Evolutionary conservation across 2,888 invertebrate genomes (phyloP).

Genomic region (Lysandra coridon): DNA sequence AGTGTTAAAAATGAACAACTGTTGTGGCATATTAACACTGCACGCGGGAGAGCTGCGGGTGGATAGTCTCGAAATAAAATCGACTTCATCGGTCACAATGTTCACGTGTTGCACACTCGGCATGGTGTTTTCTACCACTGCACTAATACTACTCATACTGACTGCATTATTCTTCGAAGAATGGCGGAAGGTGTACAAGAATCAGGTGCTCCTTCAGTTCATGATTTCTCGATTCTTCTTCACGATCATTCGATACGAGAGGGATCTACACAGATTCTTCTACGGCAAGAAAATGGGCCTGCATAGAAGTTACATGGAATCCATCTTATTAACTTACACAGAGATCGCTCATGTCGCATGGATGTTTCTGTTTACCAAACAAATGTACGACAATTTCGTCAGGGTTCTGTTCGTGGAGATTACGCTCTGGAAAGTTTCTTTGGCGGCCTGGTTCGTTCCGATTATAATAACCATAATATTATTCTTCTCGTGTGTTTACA

Average conservation of each 20-base stretch:
- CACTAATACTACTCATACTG: slow-evolving; percentile 55
- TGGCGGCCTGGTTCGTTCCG: slow-evolving; percentile 57
- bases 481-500: slow-evolving; percentile 42
- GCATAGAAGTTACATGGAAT: slow-evolving; percentile 40
- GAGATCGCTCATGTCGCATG: slow-evolving; percentile 60
- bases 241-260: slow-evolving; percentile 52
- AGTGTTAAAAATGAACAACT: background rate
- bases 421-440: slow-evolving; percentile 51
- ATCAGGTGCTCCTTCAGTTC: slow-evolving; percentile 65
- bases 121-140: slow-evolving; percentile 51
- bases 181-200: slow-evolving; percentile 67
- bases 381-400: slow-evolving; percentile 63
- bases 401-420: slow-evolving; percentile 53
- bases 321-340: slow-evolving; percentile 52
- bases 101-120: slow-evolving; percentile 56
- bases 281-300: slow-evolving; percentile 36
- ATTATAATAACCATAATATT: slow-evolving; percentile 45
- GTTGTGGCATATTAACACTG: background rate
- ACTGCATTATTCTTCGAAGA: slow-evolving; percentile 60
- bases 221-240: slow-evolving; percentile 63
- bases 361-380: slow-evolving; percentile 67
- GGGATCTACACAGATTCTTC: slow-evolving; percentile 50
- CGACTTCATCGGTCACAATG: slow-evolving; percentile 45
- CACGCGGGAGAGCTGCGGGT: background rate
- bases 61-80: slow-evolving; percentile 40